These are phyloP conservation scores for Scophthalmus maximus DNA, from an alignment of 2,113 vertebrate genomes.

Conservation along the genomic window DNA sequence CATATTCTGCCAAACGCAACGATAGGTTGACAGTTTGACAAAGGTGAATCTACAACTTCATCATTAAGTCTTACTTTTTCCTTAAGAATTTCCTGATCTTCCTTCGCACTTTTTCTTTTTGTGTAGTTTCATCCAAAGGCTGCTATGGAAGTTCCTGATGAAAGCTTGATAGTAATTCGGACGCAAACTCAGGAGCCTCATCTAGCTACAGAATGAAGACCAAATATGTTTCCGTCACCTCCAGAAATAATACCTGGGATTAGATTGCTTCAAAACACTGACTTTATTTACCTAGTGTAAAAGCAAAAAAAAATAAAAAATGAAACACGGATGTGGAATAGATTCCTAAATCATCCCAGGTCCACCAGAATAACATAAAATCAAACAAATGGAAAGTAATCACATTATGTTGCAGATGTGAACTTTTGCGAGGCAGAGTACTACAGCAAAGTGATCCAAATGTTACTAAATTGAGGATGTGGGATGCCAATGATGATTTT, in stretches of 20 bases:
- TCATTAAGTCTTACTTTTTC: no score
- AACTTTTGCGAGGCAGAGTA: background rate
- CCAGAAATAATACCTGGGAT: constrained; percentile 45
- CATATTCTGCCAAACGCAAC: constrained; percentile 1
- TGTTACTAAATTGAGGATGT: background rate
- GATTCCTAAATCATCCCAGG: background rate
- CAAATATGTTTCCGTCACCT: constrained; percentile 42
- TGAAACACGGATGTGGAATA: constrained; percentile 15
- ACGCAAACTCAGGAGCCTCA: constrained; percentile 44
- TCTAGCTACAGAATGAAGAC: constrained; percentile 29
- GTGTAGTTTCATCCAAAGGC: background rate
- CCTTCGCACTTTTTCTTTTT: background rate
- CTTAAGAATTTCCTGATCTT: no score
- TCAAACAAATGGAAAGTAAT: constrained; percentile 8
- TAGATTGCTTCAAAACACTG: constrained; percentile 49
- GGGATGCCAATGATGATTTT: constrained; percentile 8
- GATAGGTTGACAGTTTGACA: constrained; percentile 17
- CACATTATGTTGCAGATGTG: constrained; percentile 6
- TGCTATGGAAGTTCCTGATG: constrained; percentile 23
- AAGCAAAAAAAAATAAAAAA: constrained; percentile 6
- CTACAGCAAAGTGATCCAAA: background rate
- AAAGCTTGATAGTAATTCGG: constrained; percentile 36
- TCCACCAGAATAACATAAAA: background rate
- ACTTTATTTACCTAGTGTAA: constrained; percentile 22
- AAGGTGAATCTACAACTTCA: constrained; percentile 4